Evolutionary conservation across 2,888 invertebrate species (phyloP), one percentile per base, ranked within the genome.

Genomic region (Alviniconcha strummeri): DNA sequence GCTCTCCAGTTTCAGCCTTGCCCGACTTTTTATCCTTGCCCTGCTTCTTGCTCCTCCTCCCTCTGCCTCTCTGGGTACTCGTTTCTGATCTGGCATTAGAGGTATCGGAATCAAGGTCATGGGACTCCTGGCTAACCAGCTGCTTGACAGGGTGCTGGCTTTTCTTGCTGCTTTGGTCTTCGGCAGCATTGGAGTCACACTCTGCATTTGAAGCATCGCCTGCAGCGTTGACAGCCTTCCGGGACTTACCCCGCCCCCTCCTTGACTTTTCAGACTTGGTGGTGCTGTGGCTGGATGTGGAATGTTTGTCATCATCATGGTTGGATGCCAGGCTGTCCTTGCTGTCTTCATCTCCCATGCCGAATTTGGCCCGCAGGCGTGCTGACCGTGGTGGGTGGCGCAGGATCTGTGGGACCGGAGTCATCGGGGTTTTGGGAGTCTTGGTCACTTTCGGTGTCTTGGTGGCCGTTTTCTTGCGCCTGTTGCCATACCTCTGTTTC

Each of bases 351-450:
- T 56, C 71, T 8, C 11, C 54, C 7, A 60, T 60, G 17, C 82
- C 82, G 55, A 67, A 82, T 15, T 77, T 82, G 69, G 82, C 82
- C 55, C 82, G 60, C 55, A 82, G 57, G 6, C 82, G 77, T 13
- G 82, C 82, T 13, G 82, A 82, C 36, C 69, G 36, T n/a, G 82
- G 82, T n/a, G 77, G 55, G 55, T 56, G 36, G 11, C 71, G 67
- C 6, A 81, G 57, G 54, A 77, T 82, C 64, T 80, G 69, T 55
- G 80, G 80, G 4, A 56, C 56, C 6, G 69, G n/a, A 8, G 69
- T 55, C 8, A 36, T 77, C 5, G 36, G 64, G 9, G 80, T 71
- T 15, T 52, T 57, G 7, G 82, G 64, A 17, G 69, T 77, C 56
- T 82, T 77, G 36, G 67, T 13, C n/a, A 15, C 69, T 69, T 77